Evolutionary conservation across 2,888 invertebrate species (phyloP), one percentile per base, ranked within the genome.

Genomic region (Ennomos fuscantarius): DNA sequence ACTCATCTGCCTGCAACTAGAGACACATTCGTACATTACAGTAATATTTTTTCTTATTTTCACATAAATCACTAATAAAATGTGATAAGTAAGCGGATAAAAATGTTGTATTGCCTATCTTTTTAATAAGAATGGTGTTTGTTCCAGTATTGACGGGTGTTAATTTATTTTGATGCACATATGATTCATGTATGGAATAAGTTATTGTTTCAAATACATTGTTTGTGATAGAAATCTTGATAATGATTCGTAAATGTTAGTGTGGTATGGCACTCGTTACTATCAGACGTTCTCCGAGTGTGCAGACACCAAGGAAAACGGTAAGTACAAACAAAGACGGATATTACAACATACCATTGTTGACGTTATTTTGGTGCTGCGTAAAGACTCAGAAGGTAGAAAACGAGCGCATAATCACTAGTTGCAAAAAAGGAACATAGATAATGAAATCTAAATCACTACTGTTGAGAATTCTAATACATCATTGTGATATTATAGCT

Each of bases 181-280:
- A 78, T 86, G 81, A 84, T 84, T 84, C 79, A 78, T 78, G 66
- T 78, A 78, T 70, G 83, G 79, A 86, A 79, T 85, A 84, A 77
- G 81, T 85, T 82, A 78, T 78, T 84, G 64, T 72, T 63, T 57
- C 54, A 82, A 80, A 73, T 84, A 74, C 82, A 84, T 5, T 24
- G 86, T 88, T 87, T 89, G 87, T 88, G 87, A 86, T 86, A 86
- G 85, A 61, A 48, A 68, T 73, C 82, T 79, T 76, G 81, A 86
- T 84, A 84, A 89, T 89, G 87, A 82, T 84, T 85, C 75, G 81
- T 77, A 85, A 84, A 80, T 78, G 81, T 76, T 86, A 83, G 84
- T 89, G 89, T 92, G 91, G 85, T 83, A 92, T 92, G 92, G 92
- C 92, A 86, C 90, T 92, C 77, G 90, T 92, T 81, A 91, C 90